Evolutionary conservation across 2,113 vertebrate genomes (phyloP).

Genomic region (Desmodus rotundus): DNA sequence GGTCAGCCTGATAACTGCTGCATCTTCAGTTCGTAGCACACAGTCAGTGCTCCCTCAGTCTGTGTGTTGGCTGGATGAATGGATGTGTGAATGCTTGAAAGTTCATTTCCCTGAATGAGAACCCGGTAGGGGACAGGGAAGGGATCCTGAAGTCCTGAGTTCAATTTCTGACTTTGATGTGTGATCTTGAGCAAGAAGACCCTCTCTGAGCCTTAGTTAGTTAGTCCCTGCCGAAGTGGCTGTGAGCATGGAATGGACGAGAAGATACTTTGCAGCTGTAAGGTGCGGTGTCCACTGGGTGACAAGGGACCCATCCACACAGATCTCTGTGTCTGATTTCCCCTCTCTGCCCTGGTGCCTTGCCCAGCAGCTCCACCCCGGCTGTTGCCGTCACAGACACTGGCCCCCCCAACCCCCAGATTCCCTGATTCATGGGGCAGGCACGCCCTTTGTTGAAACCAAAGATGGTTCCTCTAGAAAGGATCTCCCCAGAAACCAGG

Average conservation of each 20-base stretch:
- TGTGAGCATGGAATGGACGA: neutral
- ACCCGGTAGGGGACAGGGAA: neutral
- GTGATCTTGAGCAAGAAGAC: constrained; percentile 6
- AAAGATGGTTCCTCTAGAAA: neutral
- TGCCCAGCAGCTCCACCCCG: neutral
- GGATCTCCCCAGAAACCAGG: neutral
- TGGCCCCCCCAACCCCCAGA: neutral
- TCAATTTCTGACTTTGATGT: neutral
- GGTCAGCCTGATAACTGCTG: neutral
- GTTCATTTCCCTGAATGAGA: neutral
- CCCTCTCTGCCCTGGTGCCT: neutral
- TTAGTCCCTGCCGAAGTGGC: neutral
- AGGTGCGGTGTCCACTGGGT: neutral
- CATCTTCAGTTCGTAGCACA: neutral
- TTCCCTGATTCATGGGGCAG: neutral
- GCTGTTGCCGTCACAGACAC: neutral
- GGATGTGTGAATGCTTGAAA: neutral
- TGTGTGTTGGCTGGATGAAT: neutral
- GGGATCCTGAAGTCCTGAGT: neutral
- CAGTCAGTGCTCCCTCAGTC: neutral
- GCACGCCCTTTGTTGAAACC: neutral
- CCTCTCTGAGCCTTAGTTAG: neutral
- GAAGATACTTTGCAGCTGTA: neutral
- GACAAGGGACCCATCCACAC: neutral
- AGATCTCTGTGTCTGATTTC: neutral